Base-by-base conservation (phyloP, 2,888 invertebrate genomes). In the Allacma fusca region DNA sequence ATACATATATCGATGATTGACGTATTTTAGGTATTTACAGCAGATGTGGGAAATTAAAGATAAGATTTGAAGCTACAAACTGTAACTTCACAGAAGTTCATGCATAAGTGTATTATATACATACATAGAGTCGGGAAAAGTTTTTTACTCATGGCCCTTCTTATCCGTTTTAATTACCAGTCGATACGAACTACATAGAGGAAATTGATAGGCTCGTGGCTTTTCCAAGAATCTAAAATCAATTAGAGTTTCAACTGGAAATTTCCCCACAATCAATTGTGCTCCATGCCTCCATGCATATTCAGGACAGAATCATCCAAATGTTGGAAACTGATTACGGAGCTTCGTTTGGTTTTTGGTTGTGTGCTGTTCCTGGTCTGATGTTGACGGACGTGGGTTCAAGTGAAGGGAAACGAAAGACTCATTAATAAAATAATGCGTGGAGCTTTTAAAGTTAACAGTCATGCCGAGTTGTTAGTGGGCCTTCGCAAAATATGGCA, bases 401-500 rank as follows among this genome's bases (percentile, higher is more conserved):
- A 28, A 65, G 65, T 26, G 40, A 62, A 73, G 62, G 24, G 40
- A 64, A 64, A 73, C 23, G 29, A 73, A 64, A 62, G 59, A 29
- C 64, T 73, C 73, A 73, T 73, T 64, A 62, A 73, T 64, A 73
- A 73, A 62, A 40, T 73, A 73, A 73, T 73, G 62, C 73, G 64
- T 62, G 40, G 73, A 73, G 73, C 62, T 62, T 73, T 73, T 73
- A 73, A 73, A 73, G 62, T 73, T 73, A 73, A 73, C 73, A 62
- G 62, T 73, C 73, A 73, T 73, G 73, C 73, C 62, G 73, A 59
- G 73, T 73, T 73, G 62, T 62, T 57, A 43, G 43, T 43, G 70
- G 70, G 26, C 50, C 70, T 43, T 67, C 70, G 69, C 76, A 76
- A 69, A 76, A 64, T 70, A 76, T 76, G 75, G 59, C 68, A 76